Evolutionary conservation across 2,113 vertebrate species (phyloP), one percentile per base, ranked within the genome.

Genomic region (Syngnathus floridae): DNA sequence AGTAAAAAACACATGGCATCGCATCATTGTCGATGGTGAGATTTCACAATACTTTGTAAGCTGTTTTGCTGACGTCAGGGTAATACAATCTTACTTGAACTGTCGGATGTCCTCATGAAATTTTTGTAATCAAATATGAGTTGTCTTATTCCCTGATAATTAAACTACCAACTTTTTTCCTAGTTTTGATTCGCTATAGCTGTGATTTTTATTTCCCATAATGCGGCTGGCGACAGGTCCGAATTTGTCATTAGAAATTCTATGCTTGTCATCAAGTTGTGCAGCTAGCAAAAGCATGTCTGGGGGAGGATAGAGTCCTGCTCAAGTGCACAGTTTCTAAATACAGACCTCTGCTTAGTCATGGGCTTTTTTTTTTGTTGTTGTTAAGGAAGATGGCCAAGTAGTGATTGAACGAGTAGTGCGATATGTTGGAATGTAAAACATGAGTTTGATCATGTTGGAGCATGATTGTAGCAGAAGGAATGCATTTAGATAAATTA

Each of bases 301-400:
- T 69, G 72, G 58, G 73, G 72, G 72, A 64, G 72, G 70, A 72
- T 67, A 11, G 68, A 73, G 74, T 74, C 21, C 78, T 66, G 45
- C 70, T 65, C 46, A 40, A 22, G 60, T 58, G 51, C 58, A 60
- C 60, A 6, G 31, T 64, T 82, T 71, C 67, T 74, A 78, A 82
- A 78, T 75, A 7, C 64, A 72, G 69, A 45, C 22, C 65, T 62
- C 55, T 78, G 59, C 63, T 74, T 74, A 72, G 70, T 81, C 74
- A 76, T 67, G 57, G 62, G 61, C 62, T 56, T 43, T 19, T 35
- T 48, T 41, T 73, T 41, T 10, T 17, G 9, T 31, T 43, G 22
- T 71, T 40, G 16, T 4, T 38, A 41, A 66, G 64, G 61, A 59
- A 59, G 67, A 41, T 61, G 10, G 36, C 35, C 49, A 48, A 17